Evolutionary conservation across 2,113 vertebrate species (phyloP).

Genomic region (Baryphthengus martii): DNA sequence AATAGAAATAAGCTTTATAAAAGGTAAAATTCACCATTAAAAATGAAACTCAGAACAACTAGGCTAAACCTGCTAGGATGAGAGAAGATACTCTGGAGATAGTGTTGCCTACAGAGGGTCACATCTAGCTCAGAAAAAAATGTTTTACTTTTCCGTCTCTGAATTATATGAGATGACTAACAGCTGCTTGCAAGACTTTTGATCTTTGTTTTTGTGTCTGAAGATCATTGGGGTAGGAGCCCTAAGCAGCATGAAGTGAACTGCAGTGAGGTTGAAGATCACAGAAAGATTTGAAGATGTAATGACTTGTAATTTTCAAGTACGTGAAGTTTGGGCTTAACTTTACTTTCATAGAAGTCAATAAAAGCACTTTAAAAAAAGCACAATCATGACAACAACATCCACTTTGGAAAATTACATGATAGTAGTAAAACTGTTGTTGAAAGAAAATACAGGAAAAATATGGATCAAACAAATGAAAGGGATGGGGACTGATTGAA

Average conservation of each 20-base stretch:
- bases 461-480: background rate
- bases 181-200: background rate
- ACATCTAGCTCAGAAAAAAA: background rate
- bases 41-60: background rate
- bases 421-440: background rate
- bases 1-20: background rate
- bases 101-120: background rate
- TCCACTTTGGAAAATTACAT: background rate
- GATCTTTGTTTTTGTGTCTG: background rate
- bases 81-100: background rate
- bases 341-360: background rate
- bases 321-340: background rate
- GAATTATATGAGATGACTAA: background rate
- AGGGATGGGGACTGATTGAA: background rate
- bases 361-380: background rate
- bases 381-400: background rate
- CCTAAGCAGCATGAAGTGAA: background rate
- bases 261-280: background rate
- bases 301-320: background rate
- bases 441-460: background rate
- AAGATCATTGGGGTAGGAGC: background rate
- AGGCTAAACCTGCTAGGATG: background rate
- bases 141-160: background rate
- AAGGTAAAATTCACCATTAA: background rate
- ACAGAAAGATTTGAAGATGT: background rate